Conservation (phyloP, 2,797 vertebrate species). For the Catostomus latipinnis region DNA sequence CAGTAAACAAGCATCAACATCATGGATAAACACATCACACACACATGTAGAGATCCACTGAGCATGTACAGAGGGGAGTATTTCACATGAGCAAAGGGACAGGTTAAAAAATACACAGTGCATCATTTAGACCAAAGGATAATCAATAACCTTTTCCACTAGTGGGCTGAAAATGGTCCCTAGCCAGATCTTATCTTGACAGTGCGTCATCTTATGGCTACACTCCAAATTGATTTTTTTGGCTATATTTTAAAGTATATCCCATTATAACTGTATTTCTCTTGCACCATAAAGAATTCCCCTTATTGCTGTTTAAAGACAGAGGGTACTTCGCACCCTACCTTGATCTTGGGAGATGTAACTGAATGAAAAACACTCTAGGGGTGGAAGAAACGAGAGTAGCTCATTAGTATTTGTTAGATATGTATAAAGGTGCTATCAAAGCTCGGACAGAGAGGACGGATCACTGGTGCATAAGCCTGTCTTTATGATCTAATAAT, state of each 20-base stretch:
- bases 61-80: slow-evolving; percentile 22
- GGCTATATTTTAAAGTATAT: slow-evolving; percentile 22
- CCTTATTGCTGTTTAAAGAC: background rate
- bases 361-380: slow-evolving; percentile 44
- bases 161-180: background rate
- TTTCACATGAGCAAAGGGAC: slow-evolving; percentile 43
- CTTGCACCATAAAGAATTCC: slow-evolving; percentile 5
- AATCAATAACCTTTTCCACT: slow-evolving; percentile 55
- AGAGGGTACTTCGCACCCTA: background rate
- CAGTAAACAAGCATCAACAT: slow-evolving; percentile 60
- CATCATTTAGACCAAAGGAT: slow-evolving; percentile 20
- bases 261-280: slow-evolving; percentile 36
- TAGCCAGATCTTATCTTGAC: slow-evolving; percentile 22
- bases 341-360: slow-evolving; percentile 41
- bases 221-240: slow-evolving; percentile 21
- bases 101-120: slow-evolving; percentile 12
- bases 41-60: slow-evolving; percentile 35
- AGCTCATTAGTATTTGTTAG: slow-evolving; percentile 54
- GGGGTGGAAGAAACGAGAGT: slow-evolving; percentile 41
- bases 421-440: slow-evolving; percentile 30
- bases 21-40: slow-evolving; percentile 45
- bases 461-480: slow-evolving; percentile 25
- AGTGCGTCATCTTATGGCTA: slow-evolving; percentile 20
- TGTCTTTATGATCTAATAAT: background rate
- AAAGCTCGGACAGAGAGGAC: slow-evolving; percentile 35